Conservation (phyloP, 1,140 invertebrate species). For the Cherax quadricarinatus region DNA sequence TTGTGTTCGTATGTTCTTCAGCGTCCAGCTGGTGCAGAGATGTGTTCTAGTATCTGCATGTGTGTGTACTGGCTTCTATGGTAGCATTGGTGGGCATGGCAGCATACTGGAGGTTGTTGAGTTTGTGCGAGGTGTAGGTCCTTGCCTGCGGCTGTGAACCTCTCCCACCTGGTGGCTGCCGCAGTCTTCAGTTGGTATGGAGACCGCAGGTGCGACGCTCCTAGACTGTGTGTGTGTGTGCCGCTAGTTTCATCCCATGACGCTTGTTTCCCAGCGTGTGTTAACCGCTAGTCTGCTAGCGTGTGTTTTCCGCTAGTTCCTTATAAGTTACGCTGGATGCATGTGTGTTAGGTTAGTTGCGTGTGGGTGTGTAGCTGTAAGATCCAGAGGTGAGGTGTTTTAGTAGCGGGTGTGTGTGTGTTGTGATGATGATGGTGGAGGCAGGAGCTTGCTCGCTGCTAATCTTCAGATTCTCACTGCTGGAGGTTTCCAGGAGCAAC, state of each 20-base stretch:
- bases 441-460: background rate
- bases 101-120: background rate
- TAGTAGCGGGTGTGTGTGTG: background rate
- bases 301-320: background rate
- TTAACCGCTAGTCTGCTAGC: background rate
- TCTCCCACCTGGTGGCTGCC: slow-evolving; percentile 39
- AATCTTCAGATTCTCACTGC: background rate
- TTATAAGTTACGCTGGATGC: too few relatives aligned
- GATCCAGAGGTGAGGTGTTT: background rate
- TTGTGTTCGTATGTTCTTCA: background rate
- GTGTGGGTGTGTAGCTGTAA: background rate
- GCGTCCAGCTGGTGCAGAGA: background rate
- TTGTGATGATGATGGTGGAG: background rate
- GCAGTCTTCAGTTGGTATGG: slow-evolving; percentile 45
- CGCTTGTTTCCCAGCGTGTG: too few relatives aligned
- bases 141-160: slow-evolving; percentile 43
- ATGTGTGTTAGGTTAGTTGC: too few relatives aligned
- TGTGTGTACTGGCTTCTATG: too few relatives aligned
- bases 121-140: slow-evolving; percentile 14
- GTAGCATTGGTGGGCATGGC: background rate
- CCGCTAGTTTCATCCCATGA: background rate
- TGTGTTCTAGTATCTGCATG: background rate
- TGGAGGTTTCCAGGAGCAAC: background rate
- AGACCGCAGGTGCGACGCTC: slow-evolving; percentile 46
- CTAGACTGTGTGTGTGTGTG: background rate